Evolutionary conservation across 2,797 vertebrate genomes (phyloP), one percentile per base, ranked within the genome.

Genomic region (Loris lydekkerianus): DNA sequence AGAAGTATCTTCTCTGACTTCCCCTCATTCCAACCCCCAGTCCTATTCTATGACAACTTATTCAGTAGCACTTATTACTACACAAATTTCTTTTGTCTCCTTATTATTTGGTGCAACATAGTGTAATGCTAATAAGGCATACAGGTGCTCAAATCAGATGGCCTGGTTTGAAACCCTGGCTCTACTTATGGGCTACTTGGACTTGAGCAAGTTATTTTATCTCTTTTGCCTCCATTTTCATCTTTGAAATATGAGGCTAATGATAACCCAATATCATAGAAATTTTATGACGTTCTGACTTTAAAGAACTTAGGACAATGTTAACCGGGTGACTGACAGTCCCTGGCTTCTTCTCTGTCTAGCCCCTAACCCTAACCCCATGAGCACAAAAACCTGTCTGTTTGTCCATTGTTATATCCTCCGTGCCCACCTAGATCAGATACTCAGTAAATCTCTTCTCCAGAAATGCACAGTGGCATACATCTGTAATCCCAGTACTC

Each of bases 201-300:
- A 14, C 40, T 53, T 15, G 34, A 31, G n/a, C 6, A 43, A 58
- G 9, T n/a, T 31, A 20, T 53, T 81, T 53, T 15, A 34, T 5
- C 9, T 88, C 20, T 3, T 81, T 43, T 18, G 23, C 14, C 29
- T 83, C 25, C 18, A 34, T 65, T 25, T 70, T 61, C 69, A 31
- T 9, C 72, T 78, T 31, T n/a, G 40, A 37, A 82, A 81, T 61
- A 67, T 25, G 31, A 40, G 37, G 3, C 15, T 60, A 23, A 29
- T 46, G 6, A 17, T 20, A 34, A 49, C 43, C 25, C 31, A 27
- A 10, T 43, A 23, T 40, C 72, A 17, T 7, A 43, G 34, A 43
- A 29, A 2, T 23, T 27, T n/a, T 65, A 7, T n/a, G 11, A 0
- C 5, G 0, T n/a, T 49, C 58, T 53, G 3, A 0, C 18, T 56